Base-by-base conservation (phyloP, 2,113 vertebrate species). In the Camelus bactrianus region DNA sequence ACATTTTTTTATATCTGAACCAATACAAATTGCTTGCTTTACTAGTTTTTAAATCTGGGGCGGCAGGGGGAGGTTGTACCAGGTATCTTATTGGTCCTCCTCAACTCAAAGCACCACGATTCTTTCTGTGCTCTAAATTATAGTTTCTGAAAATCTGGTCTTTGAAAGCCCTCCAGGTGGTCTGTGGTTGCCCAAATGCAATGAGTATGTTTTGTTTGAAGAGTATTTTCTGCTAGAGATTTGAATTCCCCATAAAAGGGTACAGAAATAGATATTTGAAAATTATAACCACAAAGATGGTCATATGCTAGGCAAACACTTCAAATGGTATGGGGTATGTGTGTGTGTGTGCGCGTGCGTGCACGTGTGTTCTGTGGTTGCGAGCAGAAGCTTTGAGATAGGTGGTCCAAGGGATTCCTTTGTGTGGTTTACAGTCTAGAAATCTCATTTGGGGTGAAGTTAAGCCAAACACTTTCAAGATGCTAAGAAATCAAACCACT, bases 181-280 rank as follows among this genome's bases (percentile, higher is more conserved):
- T 84, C 77, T 96, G 85, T 50, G 91, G 81, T 48, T 85, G 65
- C 86, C 93, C 95, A 91, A 91, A 91, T 38, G 38, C 65, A 91
- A 65, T 65, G 76, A 58, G 60, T 81, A 62, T 35, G 62, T 81
- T 97, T 91, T 85, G 8, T 82, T 86, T 67, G 52, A 94, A 94
- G 77, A 38, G 8, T 52, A 35, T 62, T 89, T 98, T 94, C 82
- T 97, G 79, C 79, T 73, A 30, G 9, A 94, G 77, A 93, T 67
- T 95, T 83, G 58, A 77, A 46, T 89, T 89, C 75, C 89, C 67
- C 77, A 93, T 92, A 87, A 89, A 96, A 95, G 56, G 30, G 65
- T 69, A 96, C 65, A 91, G 88, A 94, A 93, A 91, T 82, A 95
- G 85, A 91, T 82, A 73, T 64, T 73, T 97, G 67, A 86, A 89